These are phyloP conservation scores for Glyptemys insculpta DNA, from an alignment of 2,797 vertebrate species.

Conservation along the genomic window DNA sequence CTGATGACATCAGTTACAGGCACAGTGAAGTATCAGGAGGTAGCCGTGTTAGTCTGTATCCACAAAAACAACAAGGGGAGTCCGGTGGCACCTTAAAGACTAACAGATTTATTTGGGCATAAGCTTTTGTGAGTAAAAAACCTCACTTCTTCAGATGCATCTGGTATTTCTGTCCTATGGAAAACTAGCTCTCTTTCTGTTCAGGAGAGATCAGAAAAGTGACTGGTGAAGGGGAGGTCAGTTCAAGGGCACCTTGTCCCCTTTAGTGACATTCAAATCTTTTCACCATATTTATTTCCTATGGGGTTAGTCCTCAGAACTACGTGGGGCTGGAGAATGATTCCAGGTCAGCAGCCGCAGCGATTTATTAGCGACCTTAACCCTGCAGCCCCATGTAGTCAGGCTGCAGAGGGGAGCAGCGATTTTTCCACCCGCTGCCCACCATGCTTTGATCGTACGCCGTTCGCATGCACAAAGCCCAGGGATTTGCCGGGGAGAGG, in stretches of 20 bases:
- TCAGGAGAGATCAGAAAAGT: constrained; percentile 22
- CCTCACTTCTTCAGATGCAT: too few relatives aligned
- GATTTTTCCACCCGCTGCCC: too few relatives aligned
- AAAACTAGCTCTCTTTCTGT: constrained; percentile 23
- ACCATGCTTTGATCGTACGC: too few relatives aligned
- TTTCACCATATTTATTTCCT: neutral
- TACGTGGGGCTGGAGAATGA: neutral
- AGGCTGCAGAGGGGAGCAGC: too few relatives aligned
- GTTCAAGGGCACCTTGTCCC: neutral
- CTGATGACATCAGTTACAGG: constrained; percentile 18
- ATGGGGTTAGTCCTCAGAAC: constrained; percentile 2
- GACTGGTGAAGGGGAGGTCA: constrained; percentile 5
- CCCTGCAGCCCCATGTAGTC: too few relatives aligned
- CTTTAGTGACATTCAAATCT: neutral
- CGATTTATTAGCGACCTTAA: neutral
- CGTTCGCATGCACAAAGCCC: too few relatives aligned
- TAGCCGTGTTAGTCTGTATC: too few relatives aligned
- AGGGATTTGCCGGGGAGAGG: too few relatives aligned
- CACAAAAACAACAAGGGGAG: too few relatives aligned
- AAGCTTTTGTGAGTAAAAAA: too few relatives aligned
- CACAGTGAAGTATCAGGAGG: neutral
- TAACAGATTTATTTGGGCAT: too few relatives aligned
- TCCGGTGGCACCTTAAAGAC: too few relatives aligned
- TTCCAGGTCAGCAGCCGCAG: neutral
- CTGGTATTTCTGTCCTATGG: constrained; percentile 12